These are phyloP conservation scores for Taxidea taxus DNA, from an alignment of 2,113 vertebrate genomes.

Conservation along the genomic window DNA sequence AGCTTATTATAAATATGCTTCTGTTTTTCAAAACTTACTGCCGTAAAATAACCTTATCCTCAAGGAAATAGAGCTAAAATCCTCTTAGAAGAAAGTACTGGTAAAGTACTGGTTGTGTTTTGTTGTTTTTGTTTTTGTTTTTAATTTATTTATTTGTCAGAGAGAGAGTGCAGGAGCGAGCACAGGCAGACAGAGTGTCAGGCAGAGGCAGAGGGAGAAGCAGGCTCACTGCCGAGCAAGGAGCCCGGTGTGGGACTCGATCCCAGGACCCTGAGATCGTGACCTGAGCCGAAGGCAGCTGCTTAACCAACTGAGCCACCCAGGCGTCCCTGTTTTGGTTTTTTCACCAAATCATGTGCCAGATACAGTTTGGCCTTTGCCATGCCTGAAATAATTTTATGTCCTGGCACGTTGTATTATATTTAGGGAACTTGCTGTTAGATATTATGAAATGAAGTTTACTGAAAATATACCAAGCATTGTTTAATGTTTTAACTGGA, in stretches of 20 bases:
- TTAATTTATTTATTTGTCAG: too few relatives aligned
- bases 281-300: too few relatives aligned
- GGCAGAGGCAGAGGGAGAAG: too few relatives aligned
- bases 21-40: neutral
- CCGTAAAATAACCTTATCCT: neutral
- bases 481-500: neutral
- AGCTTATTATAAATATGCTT: neutral
- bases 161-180: too few relatives aligned
- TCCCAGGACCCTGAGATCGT: too few relatives aligned
- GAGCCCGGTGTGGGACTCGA: too few relatives aligned
- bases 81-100: neutral
- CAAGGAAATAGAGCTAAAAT: neutral
- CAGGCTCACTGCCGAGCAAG: too few relatives aligned
- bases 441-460: neutral
- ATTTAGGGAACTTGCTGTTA: neutral
- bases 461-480: neutral
- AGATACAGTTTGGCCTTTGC: neutral
- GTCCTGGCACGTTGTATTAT: neutral
- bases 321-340: too few relatives aligned
- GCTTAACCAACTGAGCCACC: too few relatives aligned
- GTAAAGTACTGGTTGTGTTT: neutral
- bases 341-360: neutral
- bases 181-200: too few relatives aligned
- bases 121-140: neutral
- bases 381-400: neutral